Evolutionary conservation across 2,113 vertebrate genomes (phyloP), one percentile per base, ranked within the genome.

Genomic region (Spea multiplicata): DNA sequence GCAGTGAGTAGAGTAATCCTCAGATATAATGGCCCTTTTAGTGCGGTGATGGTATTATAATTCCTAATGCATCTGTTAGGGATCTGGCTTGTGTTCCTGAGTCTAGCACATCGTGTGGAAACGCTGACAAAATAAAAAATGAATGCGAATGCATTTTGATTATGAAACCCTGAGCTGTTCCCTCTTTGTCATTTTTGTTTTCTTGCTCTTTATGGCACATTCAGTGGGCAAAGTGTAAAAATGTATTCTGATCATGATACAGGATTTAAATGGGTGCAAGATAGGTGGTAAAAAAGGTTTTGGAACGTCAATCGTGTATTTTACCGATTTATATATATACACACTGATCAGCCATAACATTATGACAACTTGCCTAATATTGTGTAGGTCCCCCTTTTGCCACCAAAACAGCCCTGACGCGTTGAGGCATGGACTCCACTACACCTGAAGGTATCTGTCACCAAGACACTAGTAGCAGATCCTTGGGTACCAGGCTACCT

Each of bases 41-140:
- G 77, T 73, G 62, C 77, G 66, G 77, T 73, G 77, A 79, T 79
- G 77, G 70, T 79, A 79, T 79, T 73, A 79, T 79, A 79, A 79
- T 79, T 79, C 77, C 70, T 79, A 79, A 79, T 79, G 77, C 77
- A 73, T 79, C 71, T 79, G 77, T 79, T 79, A 79, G 73, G 77
- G 70, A 79, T 73, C 77, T 79, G 77, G 66, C 77, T 73, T 66
- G 30, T 73, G 77, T 71, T 73, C 66, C 77, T 79, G 75, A 64
- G 73, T 73, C 62, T 79, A n/a, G 30, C 62, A 72, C 62, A 6
- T 73, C 77, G 64, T 30, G 46, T 73, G 44, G 70, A 79, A 79
- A 57, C 50, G 45, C 77, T 79, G 77, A 73, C 70, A 79, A 67
- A 79, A 73, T 79, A 79, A 79, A 79, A 79, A 73, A 79, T 79